These are phyloP conservation scores for Lates calcarifer DNA, from an alignment of 2,113 vertebrate genomes.

Conservation along the genomic window DNA sequence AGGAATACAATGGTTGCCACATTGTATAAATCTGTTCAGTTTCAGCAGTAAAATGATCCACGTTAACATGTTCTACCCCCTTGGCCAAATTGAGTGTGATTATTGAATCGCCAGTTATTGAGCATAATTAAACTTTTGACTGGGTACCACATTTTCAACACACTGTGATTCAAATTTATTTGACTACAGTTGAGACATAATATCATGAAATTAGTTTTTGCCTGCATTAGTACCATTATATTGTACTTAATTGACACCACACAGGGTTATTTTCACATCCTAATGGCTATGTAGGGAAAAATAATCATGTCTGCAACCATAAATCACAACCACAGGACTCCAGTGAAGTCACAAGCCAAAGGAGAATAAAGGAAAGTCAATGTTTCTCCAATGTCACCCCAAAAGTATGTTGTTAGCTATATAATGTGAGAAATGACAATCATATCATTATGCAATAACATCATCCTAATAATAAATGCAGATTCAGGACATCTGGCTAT, in stretches of 20 bases:
- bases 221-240: not conserved
- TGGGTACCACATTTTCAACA: not conserved
- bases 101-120: constrained; percentile 36
- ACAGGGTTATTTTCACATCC: too few relatives aligned
- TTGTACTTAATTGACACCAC: not conserved
- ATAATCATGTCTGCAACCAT: too few relatives aligned
- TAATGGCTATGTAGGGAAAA: too few relatives aligned
- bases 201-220: not conserved
- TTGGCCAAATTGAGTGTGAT: constrained; percentile 37
- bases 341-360: too few relatives aligned
- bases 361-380: too few relatives aligned
- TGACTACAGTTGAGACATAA: not conserved
- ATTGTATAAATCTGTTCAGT: constrained; percentile 2
- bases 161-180: not conserved
- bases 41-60: constrained; percentile 23
- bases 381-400: too few relatives aligned
- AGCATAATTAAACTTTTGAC: constrained; percentile 50
- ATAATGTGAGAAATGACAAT: too few relatives aligned
- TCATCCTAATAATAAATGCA: too few relatives aligned
- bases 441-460: too few relatives aligned
- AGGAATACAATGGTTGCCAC: constrained; percentile 14
- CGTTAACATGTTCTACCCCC: not conserved
- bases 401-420: too few relatives aligned
- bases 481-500: too few relatives aligned
- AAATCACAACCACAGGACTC: too few relatives aligned